A percentile compares a stretch with the other conserved stretches of the same genome.
Conservation (phyloP, 2,797 vertebrate species). For the Acanthornis magna region DNA sequence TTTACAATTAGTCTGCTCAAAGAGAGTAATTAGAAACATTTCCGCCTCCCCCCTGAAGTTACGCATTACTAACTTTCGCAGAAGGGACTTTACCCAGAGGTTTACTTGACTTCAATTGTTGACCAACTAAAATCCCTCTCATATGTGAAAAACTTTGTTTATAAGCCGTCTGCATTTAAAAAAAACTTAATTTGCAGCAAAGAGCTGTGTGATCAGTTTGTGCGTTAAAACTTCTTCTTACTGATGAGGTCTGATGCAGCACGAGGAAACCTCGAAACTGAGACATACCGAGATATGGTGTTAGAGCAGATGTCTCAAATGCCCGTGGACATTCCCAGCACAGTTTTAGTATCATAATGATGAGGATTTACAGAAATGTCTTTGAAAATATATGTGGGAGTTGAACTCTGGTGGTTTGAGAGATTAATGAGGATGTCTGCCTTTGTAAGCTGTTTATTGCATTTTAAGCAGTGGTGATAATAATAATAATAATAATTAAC, state of each 20-base stretch:
- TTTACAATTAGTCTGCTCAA: conserved; percentile 22
- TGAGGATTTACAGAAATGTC: conserved; percentile 27
- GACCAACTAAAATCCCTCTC: neutral
- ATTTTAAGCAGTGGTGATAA: neutral
- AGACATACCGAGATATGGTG: neutral
- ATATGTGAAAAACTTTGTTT: neutral
- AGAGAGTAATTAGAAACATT: conserved; percentile 4
- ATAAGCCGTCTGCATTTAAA: neutral
- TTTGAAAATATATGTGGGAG: neutral
- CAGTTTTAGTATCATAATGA: neutral
- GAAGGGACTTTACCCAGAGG: neutral
- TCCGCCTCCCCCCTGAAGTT: neutral
- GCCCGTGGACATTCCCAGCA: neutral
- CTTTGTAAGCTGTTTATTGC: neutral
- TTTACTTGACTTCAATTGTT: neutral
- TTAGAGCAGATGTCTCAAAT: neutral
- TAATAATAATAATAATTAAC: neutral
- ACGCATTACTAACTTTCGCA: neutral
- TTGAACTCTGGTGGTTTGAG: neutral
- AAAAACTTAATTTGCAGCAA: neutral
- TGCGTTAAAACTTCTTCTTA: neutral
- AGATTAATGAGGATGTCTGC: neutral
- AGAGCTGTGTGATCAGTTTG: neutral
- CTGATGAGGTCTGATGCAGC: neutral
- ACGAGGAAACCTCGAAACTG: neutral